Base-by-base conservation (phyloP, 2,888 invertebrate genomes). In the Troides helena region DNA sequence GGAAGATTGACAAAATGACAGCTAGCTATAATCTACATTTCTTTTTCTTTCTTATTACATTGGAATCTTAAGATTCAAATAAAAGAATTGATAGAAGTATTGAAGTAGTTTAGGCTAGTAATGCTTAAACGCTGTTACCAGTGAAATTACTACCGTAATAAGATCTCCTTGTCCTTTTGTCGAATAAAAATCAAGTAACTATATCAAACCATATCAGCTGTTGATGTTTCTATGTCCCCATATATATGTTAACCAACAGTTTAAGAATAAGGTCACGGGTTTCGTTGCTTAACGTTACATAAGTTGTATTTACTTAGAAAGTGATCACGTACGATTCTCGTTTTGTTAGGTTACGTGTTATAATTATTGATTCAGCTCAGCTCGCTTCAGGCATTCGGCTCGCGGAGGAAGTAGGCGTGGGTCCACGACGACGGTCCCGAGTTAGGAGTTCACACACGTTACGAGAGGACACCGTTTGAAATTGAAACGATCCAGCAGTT, bases 301-400 rank as follows among this genome's bases (percentile, higher is more conserved):
- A 66, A 69, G 30, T 18, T 46, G 36, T 43, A 63, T 63, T 69
- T 63, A 68, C 62, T 59, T 66, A 66, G 71, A 71, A 68, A 68
- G 68, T 63, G 68, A 57, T 69, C 68, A 71, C 71, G 68, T 68
- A 66, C 68, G 53, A 56, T 10, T 21, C 25, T 67, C 57, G 63
- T 64, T 70, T 64, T 67, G 68, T 72, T 74, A 70, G 65, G 71
- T 75, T 77, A 77, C 77, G 75, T 76, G 74, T 67, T 68, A 61
- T 72, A 67, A 73, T 80, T 78, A 75, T 72, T 68, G 70, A 81
- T 81, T 80, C 80, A 71, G 72, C 75, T 74, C 75, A 68, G 73
- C 77, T 39, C 46, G 56, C 50, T 62, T 58, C n/a, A 74, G 72
- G 64, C 46, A 67, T 68, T 68, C 63, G 65, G 71, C 72, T 68